Conservation (phyloP, 2,797 vertebrate species). For the Cyprinodon diabolis region DNA sequence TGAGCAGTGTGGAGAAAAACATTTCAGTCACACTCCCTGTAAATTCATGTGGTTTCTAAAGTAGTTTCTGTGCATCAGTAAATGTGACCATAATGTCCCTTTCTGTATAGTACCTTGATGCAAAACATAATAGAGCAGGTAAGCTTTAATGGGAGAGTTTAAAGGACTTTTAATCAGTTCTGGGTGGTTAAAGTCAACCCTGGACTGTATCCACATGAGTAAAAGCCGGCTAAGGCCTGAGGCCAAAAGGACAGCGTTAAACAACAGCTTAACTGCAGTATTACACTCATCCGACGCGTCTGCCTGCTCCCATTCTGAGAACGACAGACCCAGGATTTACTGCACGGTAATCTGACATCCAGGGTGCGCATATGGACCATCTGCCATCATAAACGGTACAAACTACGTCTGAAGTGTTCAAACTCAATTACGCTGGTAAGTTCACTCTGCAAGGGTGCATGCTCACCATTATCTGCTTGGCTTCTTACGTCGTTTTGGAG, state of each 20-base stretch:
- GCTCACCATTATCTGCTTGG: slow-evolving; percentile 69
- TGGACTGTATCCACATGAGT: background rate
- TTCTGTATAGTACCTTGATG: background rate
- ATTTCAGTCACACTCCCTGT: background rate
- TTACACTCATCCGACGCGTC: slow-evolving; percentile 38
- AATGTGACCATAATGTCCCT: background rate
- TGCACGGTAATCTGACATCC: slow-evolving; percentile 67
- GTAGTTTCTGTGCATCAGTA: background rate
- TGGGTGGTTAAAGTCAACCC: background rate
- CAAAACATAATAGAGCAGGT: background rate
- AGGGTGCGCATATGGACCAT: slow-evolving; percentile 60
- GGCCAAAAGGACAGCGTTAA: slow-evolving; percentile 38
- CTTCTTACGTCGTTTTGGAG: slow-evolving; percentile 24
- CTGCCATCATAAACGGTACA: slow-evolving; percentile 40
- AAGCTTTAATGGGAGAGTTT: background rate
- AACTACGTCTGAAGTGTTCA: slow-evolving; percentile 11
- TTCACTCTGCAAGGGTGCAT: slow-evolving; percentile 35
- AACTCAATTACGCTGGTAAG: slow-evolving; percentile 24
- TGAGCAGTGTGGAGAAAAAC: slow-evolving; percentile 11
- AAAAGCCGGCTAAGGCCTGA: slow-evolving; percentile 16
- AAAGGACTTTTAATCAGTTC: background rate
- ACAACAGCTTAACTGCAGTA: slow-evolving; percentile 49
- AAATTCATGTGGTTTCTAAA: background rate
- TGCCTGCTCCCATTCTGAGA: slow-evolving; percentile 45
- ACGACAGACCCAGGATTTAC: slow-evolving; percentile 66